These are phyloP conservation scores for Oncorhynchus mykiss DNA, from an alignment of 2,113 vertebrate species.

Conservation along the genomic window DNA sequence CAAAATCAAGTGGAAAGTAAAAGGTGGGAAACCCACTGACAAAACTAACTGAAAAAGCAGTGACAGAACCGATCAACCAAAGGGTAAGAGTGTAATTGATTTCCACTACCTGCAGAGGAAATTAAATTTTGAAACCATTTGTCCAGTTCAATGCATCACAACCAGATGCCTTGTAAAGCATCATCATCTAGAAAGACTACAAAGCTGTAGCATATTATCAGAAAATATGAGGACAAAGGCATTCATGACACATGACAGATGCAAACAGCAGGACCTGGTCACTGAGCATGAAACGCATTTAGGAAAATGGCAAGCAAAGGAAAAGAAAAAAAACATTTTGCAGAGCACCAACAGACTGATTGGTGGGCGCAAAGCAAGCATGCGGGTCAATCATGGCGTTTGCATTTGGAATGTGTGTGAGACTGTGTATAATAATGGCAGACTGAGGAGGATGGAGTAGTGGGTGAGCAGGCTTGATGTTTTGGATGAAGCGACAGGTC, in stretches of 20 bases:
- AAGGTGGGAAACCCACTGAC: background rate
- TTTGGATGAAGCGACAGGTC: background rate
- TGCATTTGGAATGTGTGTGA: background rate
- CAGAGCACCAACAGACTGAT: constrained; percentile 28
- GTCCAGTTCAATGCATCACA: constrained; percentile 70
- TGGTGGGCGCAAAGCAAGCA: constrained; percentile 43
- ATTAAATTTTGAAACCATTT: constrained; percentile 8
- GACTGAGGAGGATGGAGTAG: background rate
- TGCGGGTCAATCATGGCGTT: constrained; percentile 5
- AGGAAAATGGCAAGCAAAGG: constrained; percentile 43
- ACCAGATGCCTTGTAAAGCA: constrained; percentile 48
- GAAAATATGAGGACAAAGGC: background rate
- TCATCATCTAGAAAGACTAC: constrained; percentile 35
- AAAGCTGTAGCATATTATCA: constrained; percentile 54
- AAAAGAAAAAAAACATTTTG: constrained; percentile 33
- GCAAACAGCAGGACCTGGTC: constrained; percentile 41
- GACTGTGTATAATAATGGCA: background rate
- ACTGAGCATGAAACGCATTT: background rate
- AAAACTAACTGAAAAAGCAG: constrained; percentile 7
- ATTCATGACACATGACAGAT: constrained; percentile 42
- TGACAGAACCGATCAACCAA: constrained; percentile 4
- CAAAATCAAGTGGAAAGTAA: background rate
- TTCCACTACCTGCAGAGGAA: constrained; percentile 1
- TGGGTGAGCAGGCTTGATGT: background rate
- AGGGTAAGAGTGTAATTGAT: background rate